phyloP scores from a whole-genome alignment of 1,140 invertebrate genomes.

The Drosophila pectinifera region DNA sequence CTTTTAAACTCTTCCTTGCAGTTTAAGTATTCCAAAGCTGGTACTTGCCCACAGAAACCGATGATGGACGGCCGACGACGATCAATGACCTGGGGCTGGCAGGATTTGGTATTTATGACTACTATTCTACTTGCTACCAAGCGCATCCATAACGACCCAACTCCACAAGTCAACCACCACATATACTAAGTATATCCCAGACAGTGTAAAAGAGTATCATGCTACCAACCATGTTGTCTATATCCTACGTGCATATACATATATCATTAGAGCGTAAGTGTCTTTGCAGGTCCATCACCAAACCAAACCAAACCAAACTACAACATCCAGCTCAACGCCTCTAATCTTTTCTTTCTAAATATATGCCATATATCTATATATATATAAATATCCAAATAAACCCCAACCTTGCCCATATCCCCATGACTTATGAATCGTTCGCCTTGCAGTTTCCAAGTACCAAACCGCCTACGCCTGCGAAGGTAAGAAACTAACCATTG shows the following conservation, averaged over 20 bases:
- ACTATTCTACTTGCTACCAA: slow-evolving; percentile 78
- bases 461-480: slow-evolving; percentile 97
- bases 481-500: slow-evolving; percentile 94
- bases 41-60: not conserved
- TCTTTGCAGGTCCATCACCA: slow-evolving; percentile 64
- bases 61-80: not conserved
- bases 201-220: slow-evolving; percentile 72
- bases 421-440: slow-evolving; percentile 44
- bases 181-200: slow-evolving; percentile 79
- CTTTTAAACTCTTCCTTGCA: not conserved
- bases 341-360: slow-evolving; percentile 59
- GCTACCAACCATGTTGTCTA: slow-evolving; percentile 45
- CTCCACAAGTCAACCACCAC: slow-evolving; percentile 51
- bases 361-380: slow-evolving; percentile 33
- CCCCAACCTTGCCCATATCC: not conserved
- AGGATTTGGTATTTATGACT: slow-evolving; percentile 83
- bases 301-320: slow-evolving; percentile 80
- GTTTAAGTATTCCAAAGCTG: slow-evolving; percentile 1
- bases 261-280: slow-evolving; percentile 66
- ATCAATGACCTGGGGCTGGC: slow-evolving; percentile 47
- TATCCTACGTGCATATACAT: slow-evolving; percentile 59
- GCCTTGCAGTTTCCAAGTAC: slow-evolving; percentile 87
- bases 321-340: slow-evolving; percentile 72
- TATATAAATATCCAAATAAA: slow-evolving; percentile 14
- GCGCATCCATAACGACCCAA: slow-evolving; percentile 66